Conservation (phyloP, 2,888 invertebrate genomes). For the Lobophora halterata region DNA sequence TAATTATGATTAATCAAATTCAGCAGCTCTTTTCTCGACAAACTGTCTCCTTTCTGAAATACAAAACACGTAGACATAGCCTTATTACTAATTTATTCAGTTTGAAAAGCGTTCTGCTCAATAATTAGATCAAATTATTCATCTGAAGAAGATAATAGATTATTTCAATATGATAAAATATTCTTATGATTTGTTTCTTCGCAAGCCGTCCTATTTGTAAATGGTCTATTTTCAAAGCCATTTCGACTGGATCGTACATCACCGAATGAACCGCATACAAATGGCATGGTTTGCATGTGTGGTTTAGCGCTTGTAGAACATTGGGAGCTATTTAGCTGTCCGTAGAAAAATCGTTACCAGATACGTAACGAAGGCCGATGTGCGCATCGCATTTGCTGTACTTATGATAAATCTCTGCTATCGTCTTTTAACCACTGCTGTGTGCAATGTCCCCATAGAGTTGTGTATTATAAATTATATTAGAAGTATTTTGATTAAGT, state of each 20-base stretch:
- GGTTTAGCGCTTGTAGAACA: no score
- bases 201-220: no score
- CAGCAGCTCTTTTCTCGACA: conserved; percentile 62
- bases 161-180: conserved; percentile 61
- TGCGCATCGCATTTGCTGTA: conserved; percentile 51
- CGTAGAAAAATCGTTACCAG: conserved; percentile 23
- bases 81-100: conserved; percentile 47
- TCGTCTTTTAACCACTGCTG: conserved; percentile 61
- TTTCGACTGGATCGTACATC: no score
- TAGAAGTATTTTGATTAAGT: conserved; percentile 60
- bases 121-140: conserved; percentile 61
- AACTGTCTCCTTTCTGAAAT: conserved; percentile 64
- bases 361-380: conserved; percentile 38
- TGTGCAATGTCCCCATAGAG: conserved; percentile 66
- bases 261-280: no score
- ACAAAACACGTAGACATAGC: conserved; percentile 72
- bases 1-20: conserved; percentile 59
- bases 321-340: conserved; percentile 21
- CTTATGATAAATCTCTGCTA: conserved; percentile 58
- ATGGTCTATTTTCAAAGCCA: no score
- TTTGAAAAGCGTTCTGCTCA: conserved; percentile 58
- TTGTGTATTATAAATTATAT: conserved; percentile 75
- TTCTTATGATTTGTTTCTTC: no score
- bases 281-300: conserved; percentile 51
- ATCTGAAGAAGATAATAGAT: conserved; percentile 60